These are phyloP conservation scores for Varanus komodoensis DNA, from an alignment of 2,113 vertebrate species.

Conservation along the genomic window DNA sequence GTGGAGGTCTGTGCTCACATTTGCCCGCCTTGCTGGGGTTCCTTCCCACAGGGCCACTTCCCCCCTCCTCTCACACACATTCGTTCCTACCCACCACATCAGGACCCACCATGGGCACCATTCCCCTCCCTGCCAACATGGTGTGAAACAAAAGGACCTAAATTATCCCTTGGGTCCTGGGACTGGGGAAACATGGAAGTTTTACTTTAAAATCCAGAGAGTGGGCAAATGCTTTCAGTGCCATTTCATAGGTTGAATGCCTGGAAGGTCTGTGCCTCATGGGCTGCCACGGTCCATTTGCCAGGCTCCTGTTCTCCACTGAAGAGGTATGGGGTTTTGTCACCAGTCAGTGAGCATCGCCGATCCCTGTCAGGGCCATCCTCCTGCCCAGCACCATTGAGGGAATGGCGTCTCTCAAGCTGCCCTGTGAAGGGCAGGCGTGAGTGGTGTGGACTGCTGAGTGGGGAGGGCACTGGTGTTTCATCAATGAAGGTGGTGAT, in stretches of 20 bases:
- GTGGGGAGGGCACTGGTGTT: constrained; percentile 80
- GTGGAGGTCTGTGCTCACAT: constrained; percentile 28
- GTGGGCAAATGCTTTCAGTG: constrained; percentile 49
- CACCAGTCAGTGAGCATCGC: constrained; percentile 73
- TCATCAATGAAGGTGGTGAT: constrained; percentile 85
- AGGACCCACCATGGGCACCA: background rate
- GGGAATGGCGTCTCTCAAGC: constrained; percentile 72
- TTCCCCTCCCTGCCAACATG: constrained; percentile 52
- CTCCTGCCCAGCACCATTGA: constrained; percentile 67
- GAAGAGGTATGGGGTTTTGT: constrained; percentile 59
- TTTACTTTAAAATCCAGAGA: constrained; percentile 64
- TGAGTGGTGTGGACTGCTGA: constrained; percentile 79
- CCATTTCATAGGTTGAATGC: constrained; percentile 67
- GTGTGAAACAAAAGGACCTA: constrained; percentile 65
- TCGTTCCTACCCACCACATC: constrained; percentile 23
- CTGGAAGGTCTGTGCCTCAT: constrained; percentile 62
- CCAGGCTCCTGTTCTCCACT: constrained; percentile 38
- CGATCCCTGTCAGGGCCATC: constrained; percentile 65
- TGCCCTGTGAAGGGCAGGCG: constrained; percentile 57
- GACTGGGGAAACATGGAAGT: constrained; percentile 50
- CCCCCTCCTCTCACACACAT: constrained; percentile 17
- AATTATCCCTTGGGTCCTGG: constrained; percentile 43
- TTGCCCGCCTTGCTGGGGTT: constrained; percentile 24
- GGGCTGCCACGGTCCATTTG: constrained; percentile 65
- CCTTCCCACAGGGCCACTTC: background rate